Conservation (phyloP, 2,797 vertebrate genomes). For the Microchirus variegatus region DNA sequence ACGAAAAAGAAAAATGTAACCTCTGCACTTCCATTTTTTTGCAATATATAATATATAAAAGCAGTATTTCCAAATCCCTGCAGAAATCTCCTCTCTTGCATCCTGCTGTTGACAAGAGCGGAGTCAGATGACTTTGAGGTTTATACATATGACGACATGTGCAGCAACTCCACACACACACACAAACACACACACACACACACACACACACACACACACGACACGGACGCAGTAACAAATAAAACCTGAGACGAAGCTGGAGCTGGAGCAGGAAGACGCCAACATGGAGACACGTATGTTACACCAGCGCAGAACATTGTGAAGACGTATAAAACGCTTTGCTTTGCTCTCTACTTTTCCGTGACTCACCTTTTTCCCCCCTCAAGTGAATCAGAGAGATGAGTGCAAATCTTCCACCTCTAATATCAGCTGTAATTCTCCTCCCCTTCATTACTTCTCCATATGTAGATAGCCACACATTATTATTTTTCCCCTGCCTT, state of each 20-base stretch:
- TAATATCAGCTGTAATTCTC: constrained; percentile 52
- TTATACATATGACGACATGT: constrained; percentile 57
- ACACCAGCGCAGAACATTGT: constrained; percentile 7
- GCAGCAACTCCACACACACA: constrained; percentile 35
- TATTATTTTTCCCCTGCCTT: constrained; percentile 75
- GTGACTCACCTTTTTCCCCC: constrained; percentile 26
- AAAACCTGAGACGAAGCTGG: constrained; percentile 10
- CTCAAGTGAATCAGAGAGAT: constrained; percentile 27
- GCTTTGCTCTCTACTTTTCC: constrained; percentile 36
- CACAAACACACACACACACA: constrained; percentile 2
- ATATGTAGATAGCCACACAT: constrained; percentile 78
- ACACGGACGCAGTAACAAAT: constrained; percentile 27
- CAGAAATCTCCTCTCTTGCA: constrained; percentile 20
- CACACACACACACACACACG: not conserved
- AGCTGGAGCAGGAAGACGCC: constrained; percentile 1
- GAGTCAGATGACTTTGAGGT: constrained; percentile 31
- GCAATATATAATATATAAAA: not conserved
- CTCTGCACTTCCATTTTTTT: constrained; percentile 10
- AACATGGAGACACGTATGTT: constrained; percentile 25
- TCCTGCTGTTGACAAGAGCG: constrained; percentile 38
- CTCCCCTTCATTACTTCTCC: constrained; percentile 76
- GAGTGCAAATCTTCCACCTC: constrained; percentile 40
- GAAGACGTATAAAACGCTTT: constrained; percentile 44
- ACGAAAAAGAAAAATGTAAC: constrained; percentile 23
- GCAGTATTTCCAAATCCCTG: constrained; percentile 4